A percentile compares a stretch with the other conserved stretches of the same genome.
phyloP scores from a whole-genome alignment of 2,113 vertebrate genomes.

The Ammodytes marinus region DNA sequence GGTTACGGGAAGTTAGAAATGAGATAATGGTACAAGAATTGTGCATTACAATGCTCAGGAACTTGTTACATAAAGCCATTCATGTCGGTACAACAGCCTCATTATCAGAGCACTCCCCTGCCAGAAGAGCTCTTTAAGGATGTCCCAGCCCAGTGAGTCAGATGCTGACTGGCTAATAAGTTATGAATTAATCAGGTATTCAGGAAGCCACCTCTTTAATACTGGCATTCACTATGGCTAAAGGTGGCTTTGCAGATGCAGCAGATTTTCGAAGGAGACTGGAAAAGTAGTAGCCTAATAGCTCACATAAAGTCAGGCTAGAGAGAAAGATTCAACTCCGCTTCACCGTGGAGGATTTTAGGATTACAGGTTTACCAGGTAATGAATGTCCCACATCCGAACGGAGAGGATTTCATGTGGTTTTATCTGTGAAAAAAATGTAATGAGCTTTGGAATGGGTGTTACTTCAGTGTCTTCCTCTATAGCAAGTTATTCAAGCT shows the following conservation, averaged over 20 bases:
- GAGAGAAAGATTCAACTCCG: constrained; percentile 20
- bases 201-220: constrained; percentile 55
- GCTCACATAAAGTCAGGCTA: constrained; percentile 14
- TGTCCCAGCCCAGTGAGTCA: constrained; percentile 42
- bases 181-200: constrained; percentile 70
- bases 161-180: constrained; percentile 53
- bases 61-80: constrained; percentile 18
- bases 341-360: constrained; percentile 30
- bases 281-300: constrained; percentile 28
- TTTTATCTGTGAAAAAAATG: constrained; percentile 22
- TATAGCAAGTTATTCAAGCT: not conserved
- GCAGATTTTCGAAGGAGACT: constrained; percentile 52
- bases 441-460: constrained; percentile 20
- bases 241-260: constrained; percentile 51
- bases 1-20: not conserved
- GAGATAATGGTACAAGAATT: constrained; percentile 7
- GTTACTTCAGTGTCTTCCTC: not conserved
- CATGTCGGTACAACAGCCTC: constrained; percentile 31
- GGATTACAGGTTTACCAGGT: constrained; percentile 52
- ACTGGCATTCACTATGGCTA: constrained; percentile 39
- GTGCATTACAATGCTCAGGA: not conserved
- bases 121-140: constrained; percentile 41
- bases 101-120: constrained; percentile 30
- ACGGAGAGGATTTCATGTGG: constrained; percentile 34
- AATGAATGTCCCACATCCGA: constrained; percentile 32